These are phyloP conservation scores for Papilio dardanus DNA, from an alignment of 1,140 invertebrate species.

Conservation along the genomic window DNA sequence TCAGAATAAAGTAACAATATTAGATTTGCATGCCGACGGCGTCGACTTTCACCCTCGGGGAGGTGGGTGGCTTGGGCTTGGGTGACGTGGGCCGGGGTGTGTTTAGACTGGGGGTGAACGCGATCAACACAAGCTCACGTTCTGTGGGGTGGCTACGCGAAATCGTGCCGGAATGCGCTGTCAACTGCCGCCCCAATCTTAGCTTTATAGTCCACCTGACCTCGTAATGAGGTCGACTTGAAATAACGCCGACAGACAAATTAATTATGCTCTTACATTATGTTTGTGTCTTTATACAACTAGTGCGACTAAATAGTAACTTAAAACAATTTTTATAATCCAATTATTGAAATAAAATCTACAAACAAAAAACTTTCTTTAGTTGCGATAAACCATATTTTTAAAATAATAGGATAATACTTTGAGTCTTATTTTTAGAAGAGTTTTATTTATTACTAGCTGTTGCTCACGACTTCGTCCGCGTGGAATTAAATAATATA, in stretches of 20 bases:
- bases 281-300: neutral
- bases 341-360: too few species aligned
- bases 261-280: neutral
- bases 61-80: constrained; percentile 33
- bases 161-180: constrained; percentile 70
- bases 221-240: constrained; percentile 55
- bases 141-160: constrained; percentile 51
- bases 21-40: constrained; percentile 74
- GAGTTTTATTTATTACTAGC: too few species aligned
- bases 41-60: constrained; percentile 44
- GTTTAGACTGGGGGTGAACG: constrained; percentile 36
- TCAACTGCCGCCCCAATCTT: constrained; percentile 61
- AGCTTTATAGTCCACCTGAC: constrained; percentile 60
- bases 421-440: too few species aligned
- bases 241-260: constrained; percentile 42
- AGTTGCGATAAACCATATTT: too few species aligned
- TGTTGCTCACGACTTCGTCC: too few species aligned
- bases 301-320: too few species aligned
- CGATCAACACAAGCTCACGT: constrained; percentile 54
- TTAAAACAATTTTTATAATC: too few species aligned
- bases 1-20: constrained; percentile 75
- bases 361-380: too few species aligned
- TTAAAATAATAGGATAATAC: too few species aligned
- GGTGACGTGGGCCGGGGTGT: neutral
- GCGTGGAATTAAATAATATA: too few species aligned